Evolutionary conservation across 1,140 invertebrate genomes (phyloP).

Genomic region (Drepana arcuata): DNA sequence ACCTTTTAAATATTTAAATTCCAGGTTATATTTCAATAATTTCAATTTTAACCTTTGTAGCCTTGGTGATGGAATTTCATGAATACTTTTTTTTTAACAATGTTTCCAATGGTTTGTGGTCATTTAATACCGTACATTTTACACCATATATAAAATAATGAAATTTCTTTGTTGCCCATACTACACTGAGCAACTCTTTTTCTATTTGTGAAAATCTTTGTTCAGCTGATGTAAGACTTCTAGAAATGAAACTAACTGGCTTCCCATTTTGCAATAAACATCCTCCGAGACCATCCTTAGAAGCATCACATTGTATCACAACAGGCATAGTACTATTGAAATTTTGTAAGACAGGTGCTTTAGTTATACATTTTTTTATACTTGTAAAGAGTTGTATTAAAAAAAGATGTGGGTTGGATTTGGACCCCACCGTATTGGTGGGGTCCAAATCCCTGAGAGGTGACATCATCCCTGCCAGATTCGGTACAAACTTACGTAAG

Average conservation of each 20-base stretch:
- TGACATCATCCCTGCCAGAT: too few relatives aligned
- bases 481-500: too few relatives aligned
- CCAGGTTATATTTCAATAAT: slow-evolving; percentile 35
- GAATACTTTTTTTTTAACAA: slow-evolving; percentile 23
- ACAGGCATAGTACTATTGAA: too few relatives aligned
- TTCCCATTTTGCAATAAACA: slow-evolving; percentile 46
- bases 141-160: slow-evolving; percentile 47
- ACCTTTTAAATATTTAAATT: slow-evolving; percentile 22
- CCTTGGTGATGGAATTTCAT: slow-evolving; percentile 22
- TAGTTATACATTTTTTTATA: too few relatives aligned
- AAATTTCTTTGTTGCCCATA: slow-evolving; percentile 46
- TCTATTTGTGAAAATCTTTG: too few relatives aligned
- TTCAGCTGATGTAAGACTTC: slow-evolving; percentile 36
- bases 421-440: too few relatives aligned
- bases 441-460: too few relatives aligned
- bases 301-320: slow-evolving; percentile 36
- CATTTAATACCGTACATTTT: slow-evolving; percentile 8
- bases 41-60: slow-evolving; percentile 48
- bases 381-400: too few relatives aligned
- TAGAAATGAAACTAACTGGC: slow-evolving; percentile 23
- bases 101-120: slow-evolving; percentile 8
- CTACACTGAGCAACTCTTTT: too few relatives aligned
- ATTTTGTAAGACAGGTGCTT: too few relatives aligned
- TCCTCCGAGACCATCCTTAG: slow-evolving; percentile 38
- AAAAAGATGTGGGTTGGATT: too few relatives aligned